These are phyloP conservation scores for Lemur catta DNA, from an alignment of 2,797 vertebrate genomes.

Conservation along the genomic window DNA sequence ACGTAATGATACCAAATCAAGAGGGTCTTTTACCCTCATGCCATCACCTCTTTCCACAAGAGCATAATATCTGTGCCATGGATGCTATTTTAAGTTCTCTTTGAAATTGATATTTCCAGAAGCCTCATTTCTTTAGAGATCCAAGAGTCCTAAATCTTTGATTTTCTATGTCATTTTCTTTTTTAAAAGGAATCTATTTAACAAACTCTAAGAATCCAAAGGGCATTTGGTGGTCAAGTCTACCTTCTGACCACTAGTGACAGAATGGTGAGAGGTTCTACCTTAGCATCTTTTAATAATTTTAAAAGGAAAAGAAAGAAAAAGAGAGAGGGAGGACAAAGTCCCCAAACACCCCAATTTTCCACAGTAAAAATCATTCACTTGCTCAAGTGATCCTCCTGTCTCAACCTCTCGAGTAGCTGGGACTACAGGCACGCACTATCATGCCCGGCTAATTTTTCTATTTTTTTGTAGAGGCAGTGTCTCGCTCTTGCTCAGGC, in stretches of 20 bases:
- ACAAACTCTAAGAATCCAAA: background rate
- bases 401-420: too few species aligned
- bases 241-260: background rate
- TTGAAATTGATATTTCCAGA: background rate
- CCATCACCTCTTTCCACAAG: background rate
- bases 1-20: background rate
- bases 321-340: background rate
- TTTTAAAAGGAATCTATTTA: background rate
- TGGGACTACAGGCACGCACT: too few species aligned
- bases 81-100: background rate
- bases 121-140: conserved; percentile 4
- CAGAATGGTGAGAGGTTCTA: background rate
- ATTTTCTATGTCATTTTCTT: background rate
- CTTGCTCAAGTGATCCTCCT: too few species aligned
- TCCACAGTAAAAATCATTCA: background rate
- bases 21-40: background rate
- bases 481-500: too few species aligned
- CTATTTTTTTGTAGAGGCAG: too few species aligned
- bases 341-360: background rate
- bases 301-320: background rate
- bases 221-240: background rate
- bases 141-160: background rate
- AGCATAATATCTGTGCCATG: background rate
- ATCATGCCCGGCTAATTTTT: too few species aligned
- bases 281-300: background rate